These are phyloP conservation scores for Lonchura striata DNA, from an alignment of 2,113 vertebrate species.

Conservation along the genomic window DNA sequence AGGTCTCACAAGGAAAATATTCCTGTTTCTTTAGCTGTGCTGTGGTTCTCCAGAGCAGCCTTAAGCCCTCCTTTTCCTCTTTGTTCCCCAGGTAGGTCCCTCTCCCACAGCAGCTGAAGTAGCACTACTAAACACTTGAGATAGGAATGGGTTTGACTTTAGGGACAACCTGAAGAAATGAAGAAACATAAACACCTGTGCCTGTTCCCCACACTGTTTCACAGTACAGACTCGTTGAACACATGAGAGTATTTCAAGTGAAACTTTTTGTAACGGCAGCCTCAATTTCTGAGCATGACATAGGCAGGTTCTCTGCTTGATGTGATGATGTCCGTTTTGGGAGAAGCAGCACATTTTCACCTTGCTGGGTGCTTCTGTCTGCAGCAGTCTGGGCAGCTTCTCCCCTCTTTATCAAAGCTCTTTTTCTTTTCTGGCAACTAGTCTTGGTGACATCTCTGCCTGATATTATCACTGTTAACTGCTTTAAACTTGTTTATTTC, in stretches of 20 bases:
- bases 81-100: not conserved
- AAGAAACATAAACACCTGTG: not conserved
- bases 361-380: not conserved
- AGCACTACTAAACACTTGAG: not conserved
- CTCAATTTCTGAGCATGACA: not conserved
- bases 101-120: not conserved
- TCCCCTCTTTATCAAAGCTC: not conserved
- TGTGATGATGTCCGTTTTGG: not conserved
- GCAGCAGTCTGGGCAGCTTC: not conserved
- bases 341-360: fast-evolving
- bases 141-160: not conserved
- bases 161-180: not conserved
- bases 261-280: not conserved
- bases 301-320: not conserved
- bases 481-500: not conserved
- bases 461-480: fast-evolving
- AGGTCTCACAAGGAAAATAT: not conserved
- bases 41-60: not conserved
- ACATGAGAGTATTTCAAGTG: not conserved
- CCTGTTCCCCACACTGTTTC: not conserved
- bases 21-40: not conserved
- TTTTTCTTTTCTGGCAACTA: not conserved
- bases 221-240: not conserved
- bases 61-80: not conserved
- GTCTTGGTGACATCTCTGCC: not conserved